Evolutionary conservation across 2,797 vertebrate genomes (phyloP), one percentile per base, ranked within the genome.

Genomic region (Eulemur mongoz): DNA sequence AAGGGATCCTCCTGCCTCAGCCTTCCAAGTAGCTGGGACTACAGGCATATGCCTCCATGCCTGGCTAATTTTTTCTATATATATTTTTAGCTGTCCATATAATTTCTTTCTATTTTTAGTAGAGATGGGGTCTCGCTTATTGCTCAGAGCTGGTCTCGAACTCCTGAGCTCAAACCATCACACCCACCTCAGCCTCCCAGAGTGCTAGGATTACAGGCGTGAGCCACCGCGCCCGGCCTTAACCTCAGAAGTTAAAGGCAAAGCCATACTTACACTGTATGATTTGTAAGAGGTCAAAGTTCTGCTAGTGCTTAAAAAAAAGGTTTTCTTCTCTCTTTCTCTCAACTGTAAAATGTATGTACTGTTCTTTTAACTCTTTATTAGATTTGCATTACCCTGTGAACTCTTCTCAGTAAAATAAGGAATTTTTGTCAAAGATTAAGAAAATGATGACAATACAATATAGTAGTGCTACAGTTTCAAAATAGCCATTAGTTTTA

Each of bases 271-370:
- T 93, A 50, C 13, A 69, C 18, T 81, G 79, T 32, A 61, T 43
- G 54, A 80, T 73, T 88, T 89, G 32, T 30, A 85, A 61, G 75
- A 92, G 65, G 13, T 95, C 76, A 92, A 76, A 95, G 20, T 95
- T 96, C 69, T 93, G n/a, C 35, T 93, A 38, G 25, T 52, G 48
- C 54, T 81, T 67, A 9, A 18, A 43, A 59, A 45, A 52, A 82
- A 27, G 5, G 18, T 79, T 69, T 20, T 23, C 12, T 20, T 15
- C 9, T 61, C 4, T 40, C 9, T 61, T 5, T 40, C n/a, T 61
- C 67, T 70, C 48, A 73, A 5, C 1, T 80, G 23, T 23, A 75
- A 85, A 93, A 76, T 30, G 4, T 18, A 48, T 11, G 2, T 5
- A 78, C 7, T 32, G 4, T 75, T 85, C 35, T 81, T 95, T 81